Evolutionary conservation across 1,140 invertebrate genomes (phyloP).

Genomic region (Sminthurides bifidus): DNA sequence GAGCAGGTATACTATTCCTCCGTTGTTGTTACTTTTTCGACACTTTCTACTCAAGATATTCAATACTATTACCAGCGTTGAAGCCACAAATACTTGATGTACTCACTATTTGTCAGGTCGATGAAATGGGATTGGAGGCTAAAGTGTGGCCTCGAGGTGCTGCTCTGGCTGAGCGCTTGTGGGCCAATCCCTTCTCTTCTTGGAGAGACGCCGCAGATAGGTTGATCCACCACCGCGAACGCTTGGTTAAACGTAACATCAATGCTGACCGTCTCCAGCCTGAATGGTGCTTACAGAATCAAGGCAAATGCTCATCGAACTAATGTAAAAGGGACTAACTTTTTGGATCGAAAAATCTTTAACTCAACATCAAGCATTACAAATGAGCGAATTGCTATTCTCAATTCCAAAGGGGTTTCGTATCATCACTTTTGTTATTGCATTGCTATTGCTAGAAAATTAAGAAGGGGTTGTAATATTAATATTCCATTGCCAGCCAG

Average conservation of each 20-base stretch:
- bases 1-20: constrained; percentile 30
- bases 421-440: too few species aligned
- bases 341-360: too few species aligned
- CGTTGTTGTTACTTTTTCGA: not conserved
- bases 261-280: constrained; percentile 35
- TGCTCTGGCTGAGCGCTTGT: constrained; percentile 36
- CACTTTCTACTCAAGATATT: not conserved
- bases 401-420: too few species aligned
- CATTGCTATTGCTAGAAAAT: too few species aligned
- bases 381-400: too few species aligned
- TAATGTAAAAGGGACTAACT: constrained; percentile 12
- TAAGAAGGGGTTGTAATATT: too few species aligned
- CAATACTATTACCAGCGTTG: not conserved
- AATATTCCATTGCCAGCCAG: too few species aligned
- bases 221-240: constrained; percentile 35
- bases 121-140: constrained; percentile 31
- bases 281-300: constrained; percentile 36
- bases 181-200: constrained; percentile 34
- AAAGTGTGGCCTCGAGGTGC: constrained; percentile 34
- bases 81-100: not conserved
- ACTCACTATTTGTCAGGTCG: constrained; percentile 17
- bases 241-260: constrained; percentile 34
- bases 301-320: constrained; percentile 33
- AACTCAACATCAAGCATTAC: too few species aligned
- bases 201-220: constrained; percentile 34